Evolutionary conservation across 2,113 vertebrate genomes (phyloP), one percentile per base, ranked within the genome.

Genomic region (Crotophaga sulcirostris): DNA sequence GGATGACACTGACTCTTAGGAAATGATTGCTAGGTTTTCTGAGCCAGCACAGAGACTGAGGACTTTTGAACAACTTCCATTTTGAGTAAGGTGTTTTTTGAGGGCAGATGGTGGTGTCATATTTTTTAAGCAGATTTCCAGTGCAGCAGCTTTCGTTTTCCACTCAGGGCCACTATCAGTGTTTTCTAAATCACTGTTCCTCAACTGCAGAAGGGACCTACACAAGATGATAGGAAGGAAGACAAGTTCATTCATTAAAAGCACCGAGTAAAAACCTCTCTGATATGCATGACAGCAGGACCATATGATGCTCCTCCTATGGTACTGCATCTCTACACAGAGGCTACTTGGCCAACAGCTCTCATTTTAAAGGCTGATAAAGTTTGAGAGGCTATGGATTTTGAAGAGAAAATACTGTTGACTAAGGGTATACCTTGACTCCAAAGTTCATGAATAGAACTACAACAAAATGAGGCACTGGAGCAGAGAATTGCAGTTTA

Each of bases 61-160:
- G 33, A 56, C 63, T 73, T 92, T 10, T 42, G 14, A 78, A 56
- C 18, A 59, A 33, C 34, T 92, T 94, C 49, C 55, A 54, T 51
- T 93, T 64, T 38, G 9, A 88, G 44, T 33, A 23, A 64, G 56
- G 10, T 8, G 51, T 75, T 66, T 38, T 63, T 42, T 73, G 17
- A 7, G 34, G 36, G 29, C 12, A 42, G 40, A 31, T 86, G 49
- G 28, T 77, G 64, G 13, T 58, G 42, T 85, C 24, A 6, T 69
- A 8, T 76, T 83, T 89, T 89, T 51, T 8, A 77, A 92, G 51
- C 16, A 4, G 29, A 42, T 85, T 93, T 87, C 67, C 42, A 76
- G 28, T 28, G 19, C 56, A 89, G 58, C 69, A 95, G 36, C 34
- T 96, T 96, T 83, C 1, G 1, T 91, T 95, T 96, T 91, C 81